Conservation (phyloP, 2,888 invertebrate species). For the Acrocyrtus sp. region DNA sequence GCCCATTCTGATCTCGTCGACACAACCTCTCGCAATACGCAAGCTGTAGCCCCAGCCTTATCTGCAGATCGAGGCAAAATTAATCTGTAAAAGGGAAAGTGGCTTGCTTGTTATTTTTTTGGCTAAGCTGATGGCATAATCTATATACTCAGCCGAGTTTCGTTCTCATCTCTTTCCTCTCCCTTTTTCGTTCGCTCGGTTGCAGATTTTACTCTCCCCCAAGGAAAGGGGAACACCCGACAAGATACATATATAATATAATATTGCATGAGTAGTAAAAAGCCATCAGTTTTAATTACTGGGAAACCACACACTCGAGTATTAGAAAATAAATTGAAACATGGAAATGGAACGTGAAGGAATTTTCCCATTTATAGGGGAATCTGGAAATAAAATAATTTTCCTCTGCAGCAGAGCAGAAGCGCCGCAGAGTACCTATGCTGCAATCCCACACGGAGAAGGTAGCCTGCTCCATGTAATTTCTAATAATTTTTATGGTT, state of each 20-base stretch:
- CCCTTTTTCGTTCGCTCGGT: neutral
- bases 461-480: neutral
- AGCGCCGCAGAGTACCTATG: too few relatives aligned
- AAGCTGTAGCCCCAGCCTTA: too few relatives aligned
- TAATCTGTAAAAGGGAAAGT: neutral
- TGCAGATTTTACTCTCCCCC: too few relatives aligned
- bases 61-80: neutral
- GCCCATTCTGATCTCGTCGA: conserved; percentile 12
- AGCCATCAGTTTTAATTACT: neutral
- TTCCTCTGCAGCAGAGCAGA: neutral
- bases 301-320: neutral
- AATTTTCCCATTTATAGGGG: neutral
- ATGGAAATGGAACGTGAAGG: neutral
- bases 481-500: neutral
- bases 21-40: neutral
- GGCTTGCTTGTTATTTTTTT: neutral
- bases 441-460: neutral
- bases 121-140: neutral
- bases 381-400: neutral
- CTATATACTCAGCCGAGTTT: neutral
- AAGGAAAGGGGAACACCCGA: neutral
- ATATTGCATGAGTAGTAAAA: neutral
- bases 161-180: neutral
- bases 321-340: neutral
- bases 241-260: neutral